A percentile compares a stretch with the other conserved stretches of the same genome.
phyloP scores from a whole-genome alignment of 1,140 invertebrate species.

The Globodera ellingtonae region DNA sequence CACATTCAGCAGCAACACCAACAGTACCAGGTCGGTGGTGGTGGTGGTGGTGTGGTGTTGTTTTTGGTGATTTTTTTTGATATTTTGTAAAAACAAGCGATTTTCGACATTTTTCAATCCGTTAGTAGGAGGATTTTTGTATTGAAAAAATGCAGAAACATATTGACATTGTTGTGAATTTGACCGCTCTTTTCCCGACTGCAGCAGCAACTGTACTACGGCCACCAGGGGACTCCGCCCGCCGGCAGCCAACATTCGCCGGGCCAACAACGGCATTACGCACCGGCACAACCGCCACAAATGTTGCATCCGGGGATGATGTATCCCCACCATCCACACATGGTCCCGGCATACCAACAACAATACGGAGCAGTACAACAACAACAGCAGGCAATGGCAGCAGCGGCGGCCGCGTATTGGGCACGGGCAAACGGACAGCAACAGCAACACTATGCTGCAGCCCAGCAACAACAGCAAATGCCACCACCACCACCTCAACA shows the following conservation, averaged over 20 bases:
- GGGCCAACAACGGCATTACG: background rate
- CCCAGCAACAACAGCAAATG: slow-evolving; percentile 16
- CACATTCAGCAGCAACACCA: background rate
- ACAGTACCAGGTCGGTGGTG: background rate
- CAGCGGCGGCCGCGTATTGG: background rate
- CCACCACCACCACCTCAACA: background rate
- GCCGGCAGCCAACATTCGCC: slow-evolving; percentile 1
- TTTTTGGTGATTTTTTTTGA: no score
- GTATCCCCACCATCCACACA: background rate
- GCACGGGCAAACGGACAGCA: slow-evolving; percentile 1
- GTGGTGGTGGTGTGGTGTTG: no score
- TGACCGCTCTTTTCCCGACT: background rate
- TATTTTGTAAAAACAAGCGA: no score
- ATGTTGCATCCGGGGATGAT: slow-evolving; percentile 9
- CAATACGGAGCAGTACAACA: slow-evolving; percentile 18
- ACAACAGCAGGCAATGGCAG: slow-evolving; percentile 2
- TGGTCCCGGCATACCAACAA: background rate
- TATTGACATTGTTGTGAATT: no score
- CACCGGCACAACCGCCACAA: slow-evolving; percentile 1
- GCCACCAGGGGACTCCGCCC: background rate
- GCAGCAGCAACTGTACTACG: background rate
- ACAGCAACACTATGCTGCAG: background rate
- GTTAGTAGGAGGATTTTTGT: no score
- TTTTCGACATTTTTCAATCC: no score
- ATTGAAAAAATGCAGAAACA: no score